Base-by-base conservation (phyloP, 2,113 vertebrate genomes). In the Psammodynastes pulverulentus region DNA sequence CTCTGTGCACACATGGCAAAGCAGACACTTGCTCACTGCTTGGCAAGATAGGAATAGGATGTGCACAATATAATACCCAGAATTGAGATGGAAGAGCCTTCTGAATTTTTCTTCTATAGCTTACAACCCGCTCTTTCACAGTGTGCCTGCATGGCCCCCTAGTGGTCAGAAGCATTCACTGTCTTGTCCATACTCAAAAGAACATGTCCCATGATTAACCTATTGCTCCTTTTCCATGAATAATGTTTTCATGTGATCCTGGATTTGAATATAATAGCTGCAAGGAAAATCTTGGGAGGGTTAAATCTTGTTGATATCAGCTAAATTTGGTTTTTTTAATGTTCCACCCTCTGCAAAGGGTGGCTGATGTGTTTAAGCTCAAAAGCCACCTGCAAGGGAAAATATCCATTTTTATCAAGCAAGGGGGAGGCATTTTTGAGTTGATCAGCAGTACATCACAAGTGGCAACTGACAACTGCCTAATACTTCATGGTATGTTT, bases 141-240 rank as follows among this genome's bases (percentile, higher is more conserved):
- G 52, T 89, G 46, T 85, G 87, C 45, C 52, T 89, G 45, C 23
- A 13, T 52, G 86, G 87, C 87, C 91, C 52, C 88, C 91, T 86
- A 89, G 91, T 92, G 87, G 79, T 53, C 13, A 89, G 6, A 85
- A 34, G 43, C 46, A 62, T 24, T 92, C 53, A 85, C 34, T 85
- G 79, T 34, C n/a, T 86, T 9, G 58, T 23, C 24, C 39, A 8
- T 12, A 15, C 13, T 49, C 45, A 84, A 84, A 84, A 24, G 13
- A 84, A 7, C 17, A 23, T 49, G 43, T 19, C 21, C 21, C 26
- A 21, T 21, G 34, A 17, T 79, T 79, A 79, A 79, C 72, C 34
- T 39, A 12, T 26, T 23, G 34, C 3, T 5, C 1, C 29, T 46
- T 5, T 21, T 2, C 26, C 51, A 19, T 39, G 52, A 92, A 87